Evolutionary conservation across 2,888 invertebrate species (phyloP).

Genomic region (Ptilodon capucinus): DNA sequence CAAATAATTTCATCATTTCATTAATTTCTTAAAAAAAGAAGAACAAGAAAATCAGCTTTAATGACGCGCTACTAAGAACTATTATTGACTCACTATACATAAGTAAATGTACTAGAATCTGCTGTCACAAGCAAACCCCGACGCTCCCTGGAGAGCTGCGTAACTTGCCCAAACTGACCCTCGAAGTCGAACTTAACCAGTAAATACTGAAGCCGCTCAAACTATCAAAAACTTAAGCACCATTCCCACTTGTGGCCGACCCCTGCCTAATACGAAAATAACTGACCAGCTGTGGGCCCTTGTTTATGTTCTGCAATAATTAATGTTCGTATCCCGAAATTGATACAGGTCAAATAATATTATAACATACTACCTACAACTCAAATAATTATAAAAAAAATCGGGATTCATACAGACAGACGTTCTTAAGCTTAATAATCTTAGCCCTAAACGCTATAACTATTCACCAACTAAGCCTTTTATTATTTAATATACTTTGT

Average conservation of each 20-base stretch:
- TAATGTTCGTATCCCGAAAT: not conserved
- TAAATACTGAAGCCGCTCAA: conserved; percentile 78
- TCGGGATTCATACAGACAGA: too few species aligned
- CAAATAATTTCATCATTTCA: too few species aligned
- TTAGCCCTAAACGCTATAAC: too few species aligned
- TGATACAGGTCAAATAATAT: not conserved
- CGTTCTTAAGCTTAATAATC: too few species aligned
- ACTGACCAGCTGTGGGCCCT: conserved; percentile 52
- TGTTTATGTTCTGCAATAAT: conserved; percentile 37
- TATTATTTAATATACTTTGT: too few species aligned
- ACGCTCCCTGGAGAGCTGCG: conserved; percentile 54
- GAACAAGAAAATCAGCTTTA: too few species aligned
- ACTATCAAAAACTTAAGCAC: conserved; percentile 79
- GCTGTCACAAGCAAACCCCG: conserved; percentile 34
- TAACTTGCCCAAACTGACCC: conserved; percentile 69
- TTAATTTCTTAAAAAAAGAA: too few species aligned
- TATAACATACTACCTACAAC: too few species aligned
- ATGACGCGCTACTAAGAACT: not conserved
- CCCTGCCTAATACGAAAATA: conserved; percentile 56
- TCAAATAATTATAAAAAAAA: too few species aligned
- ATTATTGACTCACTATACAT: not conserved
- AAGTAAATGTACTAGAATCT: conserved; percentile 21
- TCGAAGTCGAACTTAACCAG: conserved; percentile 75
- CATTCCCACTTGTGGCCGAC: conserved; percentile 67
- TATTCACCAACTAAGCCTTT: too few species aligned